Evolutionary conservation across 2,797 vertebrate species (phyloP).

Genomic region (Rhinophrynus dorsalis): DNA sequence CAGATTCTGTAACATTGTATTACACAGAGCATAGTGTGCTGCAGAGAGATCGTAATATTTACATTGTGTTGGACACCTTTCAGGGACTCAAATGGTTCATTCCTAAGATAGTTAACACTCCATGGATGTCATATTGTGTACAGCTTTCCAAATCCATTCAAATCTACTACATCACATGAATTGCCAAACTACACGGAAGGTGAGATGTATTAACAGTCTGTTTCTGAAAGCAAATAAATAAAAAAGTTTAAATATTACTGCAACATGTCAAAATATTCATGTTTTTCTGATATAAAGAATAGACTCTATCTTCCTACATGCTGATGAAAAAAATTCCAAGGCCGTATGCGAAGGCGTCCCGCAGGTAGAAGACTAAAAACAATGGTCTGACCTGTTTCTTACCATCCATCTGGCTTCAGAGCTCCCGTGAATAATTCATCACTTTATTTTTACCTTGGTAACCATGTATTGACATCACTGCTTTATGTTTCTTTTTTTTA

Average conservation of each 20-base stretch:
- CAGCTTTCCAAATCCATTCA: background rate
- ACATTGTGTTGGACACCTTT: too few species aligned
- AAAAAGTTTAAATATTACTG: background rate
- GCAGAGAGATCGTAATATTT: too few species aligned
- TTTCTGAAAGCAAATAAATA: background rate
- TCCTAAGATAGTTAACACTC: too few species aligned
- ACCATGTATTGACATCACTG: too few species aligned
- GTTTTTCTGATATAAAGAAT: background rate
- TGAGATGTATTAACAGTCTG: background rate
- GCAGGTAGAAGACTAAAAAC: slow-evolving; percentile 8
- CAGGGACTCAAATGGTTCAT: too few species aligned
- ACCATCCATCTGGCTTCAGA: slow-evolving; percentile 14
- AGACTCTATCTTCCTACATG: slow-evolving; percentile 5
- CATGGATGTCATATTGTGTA: too few species aligned
- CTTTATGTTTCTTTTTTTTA: too few species aligned
- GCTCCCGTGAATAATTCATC: slow-evolving; percentile 30
- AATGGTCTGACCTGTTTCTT: slow-evolving; percentile 1
- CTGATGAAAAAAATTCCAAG: background rate
- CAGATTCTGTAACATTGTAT: too few species aligned
- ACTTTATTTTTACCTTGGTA: slow-evolving; percentile 10
- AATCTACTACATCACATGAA: background rate
- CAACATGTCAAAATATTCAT: slow-evolving; percentile 25
- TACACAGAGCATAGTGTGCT: too few species aligned
- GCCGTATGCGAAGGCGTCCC: background rate
- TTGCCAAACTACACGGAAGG: background rate